Evolutionary conservation across 2,888 invertebrate genomes (phyloP).

Genomic region (Acrobasis suavella): DNA sequence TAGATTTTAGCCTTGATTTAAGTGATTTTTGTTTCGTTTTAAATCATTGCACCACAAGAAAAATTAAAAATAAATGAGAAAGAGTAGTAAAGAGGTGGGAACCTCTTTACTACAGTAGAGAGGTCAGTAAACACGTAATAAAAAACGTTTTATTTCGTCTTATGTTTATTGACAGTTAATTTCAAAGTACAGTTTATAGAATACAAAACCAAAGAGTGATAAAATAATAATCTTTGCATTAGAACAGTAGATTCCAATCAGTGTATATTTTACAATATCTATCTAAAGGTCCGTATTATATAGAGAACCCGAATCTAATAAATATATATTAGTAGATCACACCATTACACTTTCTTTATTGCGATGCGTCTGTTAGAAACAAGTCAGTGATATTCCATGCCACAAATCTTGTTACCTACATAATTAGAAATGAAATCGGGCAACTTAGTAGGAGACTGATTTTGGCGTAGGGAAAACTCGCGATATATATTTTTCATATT

Average conservation of each 20-base stretch:
- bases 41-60: too few relatives aligned
- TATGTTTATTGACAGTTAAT: constrained; percentile 71
- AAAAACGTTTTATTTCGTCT: constrained; percentile 32
- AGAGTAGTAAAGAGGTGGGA: too few relatives aligned
- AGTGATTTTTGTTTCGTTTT: too few relatives aligned
- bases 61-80: too few relatives aligned
- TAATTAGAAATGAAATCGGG: not conserved
- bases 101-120: too few relatives aligned
- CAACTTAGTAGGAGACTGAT: too few relatives aligned
- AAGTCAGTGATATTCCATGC: constrained; percentile 9
- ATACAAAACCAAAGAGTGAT: constrained; percentile 54
- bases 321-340: constrained; percentile 45
- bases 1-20: too few relatives aligned
- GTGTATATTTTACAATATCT: constrained; percentile 41
- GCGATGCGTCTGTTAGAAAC: constrained; percentile 30
- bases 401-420: not conserved
- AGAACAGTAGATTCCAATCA: constrained; percentile 23
- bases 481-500: too few relatives aligned
- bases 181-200: constrained; percentile 62
- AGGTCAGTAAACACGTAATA: constrained; percentile 7
- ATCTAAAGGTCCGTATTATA: constrained; percentile 45
- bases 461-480: too few relatives aligned
- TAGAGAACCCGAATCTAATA: constrained; percentile 38
- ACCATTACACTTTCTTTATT: constrained; percentile 39
- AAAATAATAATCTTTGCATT: constrained; percentile 39